phyloP scores from a whole-genome alignment of 2,888 invertebrate species.

The Polydesmus complanatus region DNA sequence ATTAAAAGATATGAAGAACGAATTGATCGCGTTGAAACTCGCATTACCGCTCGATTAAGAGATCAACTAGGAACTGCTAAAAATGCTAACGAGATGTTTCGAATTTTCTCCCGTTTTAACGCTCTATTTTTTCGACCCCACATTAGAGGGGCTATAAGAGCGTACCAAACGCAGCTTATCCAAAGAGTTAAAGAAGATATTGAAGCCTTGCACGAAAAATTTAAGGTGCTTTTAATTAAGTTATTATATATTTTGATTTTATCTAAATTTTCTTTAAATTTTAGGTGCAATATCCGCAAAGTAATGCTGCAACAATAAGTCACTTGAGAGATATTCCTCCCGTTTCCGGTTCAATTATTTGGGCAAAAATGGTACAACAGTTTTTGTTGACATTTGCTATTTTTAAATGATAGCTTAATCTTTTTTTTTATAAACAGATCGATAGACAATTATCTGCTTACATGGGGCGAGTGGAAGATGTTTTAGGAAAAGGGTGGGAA shows the following conservation, averaged over 20 bases:
- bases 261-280: slow-evolving; percentile 17
- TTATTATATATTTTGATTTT: neutral
- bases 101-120: slow-evolving; percentile 92
- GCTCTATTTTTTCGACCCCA: slow-evolving; percentile 96
- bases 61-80: slow-evolving; percentile 97
- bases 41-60: slow-evolving; percentile 90
- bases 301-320: slow-evolving; percentile 82
- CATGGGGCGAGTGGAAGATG: slow-evolving; percentile 92
- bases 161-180: slow-evolving; percentile 97
- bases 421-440: slow-evolving; percentile 48
- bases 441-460: slow-evolving; percentile 94
- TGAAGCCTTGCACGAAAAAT: slow-evolving; percentile 92
- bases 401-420: slow-evolving; percentile 8
- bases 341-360: slow-evolving; percentile 94
- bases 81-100: slow-evolving; percentile 99
- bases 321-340: slow-evolving; percentile 88
- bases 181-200: slow-evolving; percentile 99
- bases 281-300: slow-evolving; percentile 85
- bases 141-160: slow-evolving; percentile 95
- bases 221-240: slow-evolving; percentile 51
- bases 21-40: slow-evolving; percentile 93
- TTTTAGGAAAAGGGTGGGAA: slow-evolving; percentile 97
- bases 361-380: slow-evolving; percentile 57
- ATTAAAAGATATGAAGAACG: slow-evolving; percentile 93
- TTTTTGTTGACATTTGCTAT: neutral